phyloP scores from a whole-genome alignment of 2,888 invertebrate species.

The Ptychoptera contaminata region DNA sequence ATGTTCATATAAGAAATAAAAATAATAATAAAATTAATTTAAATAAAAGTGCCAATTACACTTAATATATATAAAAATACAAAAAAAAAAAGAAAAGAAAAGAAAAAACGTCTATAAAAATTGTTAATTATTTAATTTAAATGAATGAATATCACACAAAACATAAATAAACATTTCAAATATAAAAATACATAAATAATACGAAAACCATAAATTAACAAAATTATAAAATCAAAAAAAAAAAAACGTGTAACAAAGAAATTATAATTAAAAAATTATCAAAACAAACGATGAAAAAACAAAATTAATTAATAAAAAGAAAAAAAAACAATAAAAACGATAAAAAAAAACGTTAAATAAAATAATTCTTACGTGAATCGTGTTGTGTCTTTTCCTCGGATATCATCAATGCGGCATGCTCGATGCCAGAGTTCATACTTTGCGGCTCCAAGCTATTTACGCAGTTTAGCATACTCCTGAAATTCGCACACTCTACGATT shows the following conservation, averaged over 20 bases:
- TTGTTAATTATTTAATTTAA: too few relatives aligned
- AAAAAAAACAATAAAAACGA: constrained; percentile 2
- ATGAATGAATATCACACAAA: too few relatives aligned
- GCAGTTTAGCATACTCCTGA: constrained; percentile 89
- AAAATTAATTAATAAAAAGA: background rate
- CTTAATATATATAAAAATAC: too few relatives aligned
- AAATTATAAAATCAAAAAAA: background rate
- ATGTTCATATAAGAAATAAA: too few relatives aligned
- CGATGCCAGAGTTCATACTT: constrained; percentile 57
- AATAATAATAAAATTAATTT: too few relatives aligned
- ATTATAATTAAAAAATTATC: background rate
- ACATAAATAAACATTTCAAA: too few relatives aligned
- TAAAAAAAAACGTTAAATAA: constrained; percentile 1
- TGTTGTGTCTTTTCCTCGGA: constrained; percentile 64
- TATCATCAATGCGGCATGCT: constrained; percentile 61
- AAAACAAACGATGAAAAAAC: background rate
- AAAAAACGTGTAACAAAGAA: background rate
- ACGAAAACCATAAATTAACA: too few relatives aligned
- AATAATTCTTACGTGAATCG: constrained; percentile 57
- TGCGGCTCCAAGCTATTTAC: constrained; percentile 85
- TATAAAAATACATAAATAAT: too few relatives aligned
- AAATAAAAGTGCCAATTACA: too few relatives aligned
- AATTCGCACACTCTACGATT: constrained; percentile 42
- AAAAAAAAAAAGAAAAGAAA: too few relatives aligned
- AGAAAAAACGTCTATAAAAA: too few relatives aligned